These are phyloP conservation scores for Leiothrix lutea DNA, from an alignment of 2,113 vertebrate species.

Conservation along the genomic window DNA sequence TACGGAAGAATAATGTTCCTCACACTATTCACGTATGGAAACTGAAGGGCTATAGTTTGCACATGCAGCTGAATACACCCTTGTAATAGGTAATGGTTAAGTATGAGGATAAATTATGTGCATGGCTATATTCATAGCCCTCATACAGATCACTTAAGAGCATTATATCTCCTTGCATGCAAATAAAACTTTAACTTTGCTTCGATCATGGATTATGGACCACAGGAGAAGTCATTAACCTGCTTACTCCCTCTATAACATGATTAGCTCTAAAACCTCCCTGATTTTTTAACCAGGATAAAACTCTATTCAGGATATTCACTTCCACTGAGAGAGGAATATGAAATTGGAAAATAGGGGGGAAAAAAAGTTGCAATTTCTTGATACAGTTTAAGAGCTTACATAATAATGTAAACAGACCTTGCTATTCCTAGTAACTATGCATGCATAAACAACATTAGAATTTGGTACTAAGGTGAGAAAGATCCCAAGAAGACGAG, in stretches of 20 bases:
- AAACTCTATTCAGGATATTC: not conserved
- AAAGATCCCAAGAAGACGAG: not conserved
- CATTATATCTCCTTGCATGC: not conserved
- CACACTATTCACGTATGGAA: not conserved
- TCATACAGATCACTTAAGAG: not conserved
- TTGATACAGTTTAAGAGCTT: not conserved
- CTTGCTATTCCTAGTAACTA: not conserved
- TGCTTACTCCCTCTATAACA: not conserved
- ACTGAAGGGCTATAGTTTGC: not conserved
- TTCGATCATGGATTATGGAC: not conserved
- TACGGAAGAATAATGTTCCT: not conserved
- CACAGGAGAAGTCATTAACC: not conserved
- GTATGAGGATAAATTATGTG: not conserved
- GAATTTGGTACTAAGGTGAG: not conserved
- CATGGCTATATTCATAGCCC: not conserved
- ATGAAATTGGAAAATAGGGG: not conserved
- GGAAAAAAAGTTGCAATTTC: not conserved
- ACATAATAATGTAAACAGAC: not conserved
- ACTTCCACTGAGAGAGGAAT: not conserved
- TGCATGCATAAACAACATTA: not conserved
- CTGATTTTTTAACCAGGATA: not conserved
- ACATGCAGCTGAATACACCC: not conserved
- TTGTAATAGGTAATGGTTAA: not conserved
- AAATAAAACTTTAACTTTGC: not conserved
- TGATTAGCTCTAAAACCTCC: not conserved